Evolutionary conservation across 2,888 invertebrate genomes (phyloP).

Genomic region (Zaprionus obscuricornis): DNA sequence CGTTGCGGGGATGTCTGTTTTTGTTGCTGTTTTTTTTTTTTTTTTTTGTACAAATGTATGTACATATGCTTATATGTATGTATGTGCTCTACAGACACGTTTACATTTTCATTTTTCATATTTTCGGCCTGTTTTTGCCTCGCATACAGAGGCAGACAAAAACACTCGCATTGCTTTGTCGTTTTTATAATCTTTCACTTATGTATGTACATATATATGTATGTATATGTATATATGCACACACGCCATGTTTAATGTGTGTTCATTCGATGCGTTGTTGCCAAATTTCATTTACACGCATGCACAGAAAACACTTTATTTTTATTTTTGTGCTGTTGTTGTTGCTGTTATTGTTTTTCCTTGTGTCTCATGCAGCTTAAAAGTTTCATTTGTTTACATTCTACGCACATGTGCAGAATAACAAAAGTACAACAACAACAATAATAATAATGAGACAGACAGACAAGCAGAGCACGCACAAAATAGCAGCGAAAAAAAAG

Average conservation of each 20-base stretch:
- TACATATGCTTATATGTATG: constrained; percentile 21
- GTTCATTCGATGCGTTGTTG: constrained; percentile 52
- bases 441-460: constrained; percentile 45
- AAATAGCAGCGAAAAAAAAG: constrained; percentile 27
- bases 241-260: constrained; percentile 48
- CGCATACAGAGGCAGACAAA: constrained; percentile 18
- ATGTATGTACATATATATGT: no score
- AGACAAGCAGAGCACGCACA: no score
- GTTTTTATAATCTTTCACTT: constrained; percentile 58
- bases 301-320: constrained; percentile 17
- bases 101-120: constrained; percentile 78
- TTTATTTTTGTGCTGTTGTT: constrained; percentile 48
- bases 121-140: constrained; percentile 55
- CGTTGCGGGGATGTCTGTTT: constrained; percentile 39
- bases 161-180: constrained; percentile 40
- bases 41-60: neutral
- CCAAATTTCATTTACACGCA: constrained; percentile 60
- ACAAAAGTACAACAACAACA: constrained; percentile 52
- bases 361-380: constrained; percentile 56
- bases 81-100: constrained; percentile 73
- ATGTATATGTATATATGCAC: constrained; percentile 23
- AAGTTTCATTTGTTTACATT: constrained; percentile 78
- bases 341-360: constrained; percentile 26
- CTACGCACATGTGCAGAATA: constrained; percentile 75
- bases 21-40: constrained; percentile 17